These are phyloP conservation scores for Heterodera filipjevi DNA, from an alignment of 2,888 invertebrate genomes.

Conservation along the genomic window DNA sequence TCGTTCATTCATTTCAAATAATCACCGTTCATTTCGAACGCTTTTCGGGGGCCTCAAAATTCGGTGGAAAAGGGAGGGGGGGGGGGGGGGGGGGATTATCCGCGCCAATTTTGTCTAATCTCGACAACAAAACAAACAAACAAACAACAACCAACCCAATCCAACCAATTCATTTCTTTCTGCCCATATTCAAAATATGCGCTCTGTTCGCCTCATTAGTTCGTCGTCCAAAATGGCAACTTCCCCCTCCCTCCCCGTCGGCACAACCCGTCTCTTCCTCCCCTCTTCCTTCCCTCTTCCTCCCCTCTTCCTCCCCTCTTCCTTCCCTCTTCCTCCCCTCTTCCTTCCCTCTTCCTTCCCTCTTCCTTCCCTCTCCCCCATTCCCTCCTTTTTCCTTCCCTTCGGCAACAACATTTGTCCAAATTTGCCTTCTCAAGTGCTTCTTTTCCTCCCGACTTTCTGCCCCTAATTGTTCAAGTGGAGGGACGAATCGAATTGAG, in stretches of 20 bases:
- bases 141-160: neutral
- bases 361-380: neutral
- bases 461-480: constrained; percentile 29
- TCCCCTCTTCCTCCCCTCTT: neutral
- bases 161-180: neutral
- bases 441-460: constrained; percentile 17
- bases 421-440: constrained; percentile 22
- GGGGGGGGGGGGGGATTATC: constrained; percentile 11
- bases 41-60: neutral
- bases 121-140: constrained; percentile 10
- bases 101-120: constrained; percentile 1
- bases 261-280: constrained; percentile 15
- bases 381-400: neutral
- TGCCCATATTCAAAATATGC: neutral
- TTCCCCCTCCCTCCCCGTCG: neutral
- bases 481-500: constrained; percentile 4
- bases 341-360: neutral
- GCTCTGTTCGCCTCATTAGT: constrained; percentile 21
- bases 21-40: neutral
- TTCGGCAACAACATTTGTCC: neutral
- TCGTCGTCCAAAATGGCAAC: constrained; percentile 6
- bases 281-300: neutral
- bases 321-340: too few species aligned
- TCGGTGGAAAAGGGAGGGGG: too few species aligned
- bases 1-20: neutral